Evolutionary conservation across 2,797 vertebrate species (phyloP).

Genomic region (Pyrocephalus nanus): DNA sequence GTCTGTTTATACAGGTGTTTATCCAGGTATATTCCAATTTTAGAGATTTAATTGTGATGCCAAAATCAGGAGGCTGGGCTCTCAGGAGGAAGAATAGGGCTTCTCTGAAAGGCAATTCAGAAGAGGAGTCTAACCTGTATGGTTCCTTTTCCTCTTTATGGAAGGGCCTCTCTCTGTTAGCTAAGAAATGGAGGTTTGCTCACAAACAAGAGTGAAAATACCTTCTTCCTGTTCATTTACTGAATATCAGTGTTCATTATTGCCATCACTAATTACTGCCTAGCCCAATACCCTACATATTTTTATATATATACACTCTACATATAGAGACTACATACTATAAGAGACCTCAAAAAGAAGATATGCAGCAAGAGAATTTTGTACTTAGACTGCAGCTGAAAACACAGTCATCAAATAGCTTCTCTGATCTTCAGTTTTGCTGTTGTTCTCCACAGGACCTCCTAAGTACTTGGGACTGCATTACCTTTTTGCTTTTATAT

Average conservation of each 20-base stretch:
- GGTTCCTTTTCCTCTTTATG: not conserved
- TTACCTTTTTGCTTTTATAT: not conserved
- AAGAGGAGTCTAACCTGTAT: not conserved
- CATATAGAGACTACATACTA: not conserved
- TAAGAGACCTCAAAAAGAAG: not conserved
- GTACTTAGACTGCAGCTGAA: not conserved
- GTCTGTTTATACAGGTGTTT: not conserved
- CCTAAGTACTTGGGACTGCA: not conserved
- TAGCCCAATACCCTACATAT: not conserved
- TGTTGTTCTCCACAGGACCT: not conserved
- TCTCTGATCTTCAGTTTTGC: not conserved
- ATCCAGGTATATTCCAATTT: not conserved
- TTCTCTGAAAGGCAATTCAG: not conserved
- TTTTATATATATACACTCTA: accelerated
- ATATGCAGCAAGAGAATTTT: not conserved
- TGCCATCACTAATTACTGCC: not conserved
- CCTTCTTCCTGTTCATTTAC: not conserved
- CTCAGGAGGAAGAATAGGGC: not conserved
- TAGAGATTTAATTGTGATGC: not conserved
- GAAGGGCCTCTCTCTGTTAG: not conserved
- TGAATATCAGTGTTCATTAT: not conserved
- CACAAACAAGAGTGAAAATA: not conserved
- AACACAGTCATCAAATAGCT: not conserved
- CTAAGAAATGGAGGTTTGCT: not conserved
- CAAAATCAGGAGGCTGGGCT: not conserved